These are phyloP conservation scores for Streblospio benedicti DNA, from an alignment of 1,140 invertebrate genomes.

Conservation along the genomic window DNA sequence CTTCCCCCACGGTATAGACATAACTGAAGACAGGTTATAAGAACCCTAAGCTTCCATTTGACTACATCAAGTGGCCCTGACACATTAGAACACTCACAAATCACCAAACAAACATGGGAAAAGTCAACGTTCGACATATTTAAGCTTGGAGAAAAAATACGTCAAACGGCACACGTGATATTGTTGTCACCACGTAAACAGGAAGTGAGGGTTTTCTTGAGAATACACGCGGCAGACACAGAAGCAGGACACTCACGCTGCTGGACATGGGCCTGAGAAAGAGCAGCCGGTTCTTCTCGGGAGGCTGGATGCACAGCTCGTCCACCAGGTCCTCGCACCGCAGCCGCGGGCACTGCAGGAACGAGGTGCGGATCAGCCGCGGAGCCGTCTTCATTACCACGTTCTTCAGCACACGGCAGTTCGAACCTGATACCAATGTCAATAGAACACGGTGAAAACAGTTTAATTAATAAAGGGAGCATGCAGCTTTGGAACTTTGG, in stretches of 20 bases:
- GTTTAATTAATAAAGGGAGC: not conserved
- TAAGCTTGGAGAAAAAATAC: no score
- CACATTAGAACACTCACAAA: not conserved
- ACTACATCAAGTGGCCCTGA: no score
- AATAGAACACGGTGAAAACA: not conserved
- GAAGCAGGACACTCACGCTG: not conserved
- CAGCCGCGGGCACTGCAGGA: slow-evolving; percentile 27
- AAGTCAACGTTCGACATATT: no score
- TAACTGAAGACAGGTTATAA: no score
- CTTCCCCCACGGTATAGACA: no score
- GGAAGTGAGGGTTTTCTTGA: not conserved
- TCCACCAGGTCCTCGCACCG: slow-evolving; percentile 18
- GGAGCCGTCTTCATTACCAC: slow-evolving; percentile 20
- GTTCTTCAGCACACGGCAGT: slow-evolving; percentile 27
- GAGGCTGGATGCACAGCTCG: slow-evolving; percentile 13
- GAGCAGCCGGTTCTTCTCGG: slow-evolving; percentile 18
- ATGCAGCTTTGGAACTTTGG: no score
- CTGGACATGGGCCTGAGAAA: slow-evolving; percentile 22
- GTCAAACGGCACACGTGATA: no score
- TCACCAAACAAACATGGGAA: not conserved
- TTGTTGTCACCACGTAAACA: no score
- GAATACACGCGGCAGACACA: not conserved
- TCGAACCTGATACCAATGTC: slow-evolving; percentile 19
- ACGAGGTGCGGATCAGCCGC: slow-evolving; percentile 16
- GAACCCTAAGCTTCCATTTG: no score